These are phyloP conservation scores for Trichogramma pretiosum DNA, from an alignment of 1,140 invertebrate genomes.

Conservation along the genomic window DNA sequence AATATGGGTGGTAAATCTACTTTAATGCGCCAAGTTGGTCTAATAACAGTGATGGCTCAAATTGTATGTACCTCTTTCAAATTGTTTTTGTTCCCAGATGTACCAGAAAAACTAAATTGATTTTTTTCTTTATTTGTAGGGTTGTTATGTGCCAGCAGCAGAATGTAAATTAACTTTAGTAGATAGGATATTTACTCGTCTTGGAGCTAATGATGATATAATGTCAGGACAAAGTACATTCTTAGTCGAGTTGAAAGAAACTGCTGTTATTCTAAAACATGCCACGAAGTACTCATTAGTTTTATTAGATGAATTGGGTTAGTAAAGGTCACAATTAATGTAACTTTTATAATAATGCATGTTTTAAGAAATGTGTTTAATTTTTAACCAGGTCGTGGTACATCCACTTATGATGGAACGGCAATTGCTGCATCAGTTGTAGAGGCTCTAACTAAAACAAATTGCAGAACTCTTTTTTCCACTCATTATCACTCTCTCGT, in stretches of 20 bases:
- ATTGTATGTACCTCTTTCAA: constrained; percentile 55
- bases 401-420: constrained; percentile 90
- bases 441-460: constrained; percentile 61
- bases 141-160: constrained; percentile 78
- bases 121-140: constrained; percentile 47
- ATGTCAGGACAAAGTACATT: constrained; percentile 90
- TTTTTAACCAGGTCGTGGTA: constrained; percentile 63
- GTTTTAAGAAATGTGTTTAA: background rate
- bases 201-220: constrained; percentile 90
- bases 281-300: constrained; percentile 80
- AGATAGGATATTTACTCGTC: constrained; percentile 88
- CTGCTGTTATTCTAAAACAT: constrained; percentile 78
- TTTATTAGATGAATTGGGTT: constrained; percentile 89
- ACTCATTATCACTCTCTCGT: constrained; percentile 95
- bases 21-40: constrained; percentile 86
- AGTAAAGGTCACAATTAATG: constrained; percentile 9
- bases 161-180: constrained; percentile 69
- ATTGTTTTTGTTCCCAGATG: background rate
- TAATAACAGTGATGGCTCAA: constrained; percentile 85
- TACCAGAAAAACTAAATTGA: background rate
- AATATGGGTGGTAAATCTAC: constrained; percentile 99
- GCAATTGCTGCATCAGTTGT: constrained; percentile 88
- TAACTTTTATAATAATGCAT: background rate
- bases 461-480: constrained; percentile 82
- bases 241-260: constrained; percentile 88